Conservation (phyloP, 2,797 vertebrate species). For the Semotilus atromaculatus region DNA sequence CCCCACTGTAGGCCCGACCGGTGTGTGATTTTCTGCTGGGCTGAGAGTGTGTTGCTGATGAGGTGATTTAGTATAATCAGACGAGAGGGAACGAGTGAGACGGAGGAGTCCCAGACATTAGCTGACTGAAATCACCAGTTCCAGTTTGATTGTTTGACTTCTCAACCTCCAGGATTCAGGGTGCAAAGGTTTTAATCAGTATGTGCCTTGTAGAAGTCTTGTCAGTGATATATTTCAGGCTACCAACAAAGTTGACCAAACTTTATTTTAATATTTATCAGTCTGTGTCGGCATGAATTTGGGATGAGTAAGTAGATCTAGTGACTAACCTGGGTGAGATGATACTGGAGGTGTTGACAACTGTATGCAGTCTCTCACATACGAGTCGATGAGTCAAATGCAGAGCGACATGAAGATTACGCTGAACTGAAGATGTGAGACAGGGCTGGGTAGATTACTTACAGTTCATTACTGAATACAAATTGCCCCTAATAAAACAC, state of each 20-base stretch:
- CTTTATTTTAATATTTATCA: not conserved
- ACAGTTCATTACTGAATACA: not conserved
- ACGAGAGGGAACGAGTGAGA: not conserved
- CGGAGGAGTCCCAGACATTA: not conserved
- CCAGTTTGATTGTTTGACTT: not conserved
- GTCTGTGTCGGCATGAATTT: not conserved
- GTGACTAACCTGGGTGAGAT: not conserved
- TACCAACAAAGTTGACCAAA: not conserved
- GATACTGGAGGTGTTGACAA: not conserved
- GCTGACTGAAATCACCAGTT: not conserved
- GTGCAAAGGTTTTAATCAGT: not conserved
- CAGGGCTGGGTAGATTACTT: not conserved
- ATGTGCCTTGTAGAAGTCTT: not conserved
- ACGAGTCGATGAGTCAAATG: not conserved
- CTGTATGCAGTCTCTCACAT: not conserved
- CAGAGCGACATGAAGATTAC: not conserved
- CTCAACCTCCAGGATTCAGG: too few species aligned
- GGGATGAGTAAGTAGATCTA: not conserved
- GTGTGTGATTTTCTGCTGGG: not conserved
- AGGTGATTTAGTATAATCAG: not conserved
- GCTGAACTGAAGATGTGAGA: not conserved
- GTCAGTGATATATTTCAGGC: not conserved
- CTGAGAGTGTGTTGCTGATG: not conserved
- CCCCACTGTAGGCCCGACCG: not conserved
- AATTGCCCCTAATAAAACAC: too few species aligned